Evolutionary conservation across 1,140 invertebrate species (phyloP), one percentile per base, ranked within the genome.

Genomic region (Caerostris darwini): DNA sequence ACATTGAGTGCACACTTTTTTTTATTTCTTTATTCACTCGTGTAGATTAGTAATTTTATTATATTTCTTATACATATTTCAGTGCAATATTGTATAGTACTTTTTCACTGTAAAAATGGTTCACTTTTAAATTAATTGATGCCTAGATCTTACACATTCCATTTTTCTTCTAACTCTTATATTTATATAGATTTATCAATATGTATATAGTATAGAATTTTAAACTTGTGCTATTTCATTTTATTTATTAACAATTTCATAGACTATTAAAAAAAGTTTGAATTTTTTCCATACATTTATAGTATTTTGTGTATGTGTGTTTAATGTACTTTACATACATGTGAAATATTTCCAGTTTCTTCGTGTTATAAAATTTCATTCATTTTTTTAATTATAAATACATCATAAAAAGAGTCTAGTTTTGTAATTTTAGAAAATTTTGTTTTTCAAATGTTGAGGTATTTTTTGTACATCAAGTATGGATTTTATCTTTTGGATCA

Each of bases 1-100:
- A 82, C 17, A 17, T 82, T 82, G 81, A 34, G 54, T 82, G 81
- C 54, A 57, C 54, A 83, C 14, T 57, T n/a, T 19, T 64, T 83
- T 83, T 34, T 3, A 57, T 83, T 56, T 10, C 54, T 58, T 4
- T 56, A 57, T 83, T 83, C 53, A 57, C 53, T 83, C 17, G 53
- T 53, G 71, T 77, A 77, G 71, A 8, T 50, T 77, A 77, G 71
- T 10, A 12, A 12, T 53, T 77, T 77, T 77, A 12, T 77, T 53
- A 77, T 77, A 77, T 77, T 77, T 77, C 50, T 77, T 2, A 53
- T 77, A 77, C 53, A 50, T 53, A 8, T 50, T 53, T 19, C 57
- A 57, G 82, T 83, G 82, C 82, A 83, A 83, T 83, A 83, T 56
- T 58, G 56, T 83, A 83, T 83, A 83, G 56, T 83, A 83, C 54